Evolutionary conservation across 2,797 vertebrate species (phyloP).

Genomic region (Phylloscopus collybita): DNA sequence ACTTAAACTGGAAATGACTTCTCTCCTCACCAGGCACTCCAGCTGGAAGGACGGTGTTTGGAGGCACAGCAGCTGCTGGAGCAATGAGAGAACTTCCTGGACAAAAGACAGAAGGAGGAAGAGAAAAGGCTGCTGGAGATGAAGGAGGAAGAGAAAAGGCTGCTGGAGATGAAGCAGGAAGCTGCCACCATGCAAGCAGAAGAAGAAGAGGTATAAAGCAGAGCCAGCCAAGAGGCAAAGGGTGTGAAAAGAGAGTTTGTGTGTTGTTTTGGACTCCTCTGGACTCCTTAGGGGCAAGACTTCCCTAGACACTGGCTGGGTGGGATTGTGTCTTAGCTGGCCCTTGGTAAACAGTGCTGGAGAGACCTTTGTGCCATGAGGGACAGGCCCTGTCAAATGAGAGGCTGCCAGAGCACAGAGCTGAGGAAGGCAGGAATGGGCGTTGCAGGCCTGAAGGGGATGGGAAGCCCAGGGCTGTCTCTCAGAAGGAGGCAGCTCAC

Average conservation of each 20-base stretch:
- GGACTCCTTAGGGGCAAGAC: neutral
- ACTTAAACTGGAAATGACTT: neutral
- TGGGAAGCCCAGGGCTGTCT: too few relatives aligned
- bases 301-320: neutral
- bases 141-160: neutral
- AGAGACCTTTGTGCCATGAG: too few relatives aligned
- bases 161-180: neutral
- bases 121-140: neutral
- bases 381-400: too few relatives aligned
- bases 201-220: fast-evolving
- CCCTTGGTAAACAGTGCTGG: neutral
- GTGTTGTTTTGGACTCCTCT: neutral
- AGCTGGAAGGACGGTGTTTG: fast-evolving
- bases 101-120: neutral
- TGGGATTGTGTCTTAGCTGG: neutral
- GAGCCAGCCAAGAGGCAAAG: neutral
- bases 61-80: neutral
- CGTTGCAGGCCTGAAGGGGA: too few relatives aligned
- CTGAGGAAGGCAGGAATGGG: too few relatives aligned
- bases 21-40: neutral
- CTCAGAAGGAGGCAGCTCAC: too few relatives aligned
- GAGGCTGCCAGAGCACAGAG: too few relatives aligned
- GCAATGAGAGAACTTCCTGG: fast-evolving
- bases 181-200: neutral
- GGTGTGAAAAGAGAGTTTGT: neutral